Evolutionary conservation across 1,140 invertebrate genomes (phyloP).

Genomic region (Onthophagus taurus): DNA sequence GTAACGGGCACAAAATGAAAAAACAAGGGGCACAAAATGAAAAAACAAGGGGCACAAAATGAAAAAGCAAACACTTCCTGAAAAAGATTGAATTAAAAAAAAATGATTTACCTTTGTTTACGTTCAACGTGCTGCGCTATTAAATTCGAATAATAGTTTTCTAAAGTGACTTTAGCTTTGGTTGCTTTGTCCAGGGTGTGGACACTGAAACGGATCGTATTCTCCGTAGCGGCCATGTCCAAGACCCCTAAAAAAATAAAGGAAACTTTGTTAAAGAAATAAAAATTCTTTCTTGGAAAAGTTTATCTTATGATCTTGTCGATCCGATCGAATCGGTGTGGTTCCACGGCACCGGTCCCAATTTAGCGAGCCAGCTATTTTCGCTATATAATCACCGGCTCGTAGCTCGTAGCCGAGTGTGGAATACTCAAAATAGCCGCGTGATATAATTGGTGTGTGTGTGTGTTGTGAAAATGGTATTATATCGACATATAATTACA

Average conservation of each 20-base stretch:
- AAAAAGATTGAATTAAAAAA: slow-evolving; percentile 4
- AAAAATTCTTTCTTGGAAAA: neutral
- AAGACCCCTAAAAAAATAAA: slow-evolving; percentile 49
- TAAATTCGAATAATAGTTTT: slow-evolving; percentile 99
- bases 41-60: no score
- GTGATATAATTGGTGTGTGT: no score
- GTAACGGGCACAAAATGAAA: no score
- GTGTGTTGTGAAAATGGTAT: no score
- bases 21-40: no score
- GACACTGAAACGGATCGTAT: slow-evolving; percentile 80
- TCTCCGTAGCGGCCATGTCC: slow-evolving; percentile 65
- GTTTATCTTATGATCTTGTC: neutral
- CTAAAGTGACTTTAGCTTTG: slow-evolving; percentile 96
- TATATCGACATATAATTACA: no score
- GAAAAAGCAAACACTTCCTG: no score
- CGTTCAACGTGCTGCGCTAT: slow-evolving; percentile 95
- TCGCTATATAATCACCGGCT: no score
- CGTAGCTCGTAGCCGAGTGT: no score
- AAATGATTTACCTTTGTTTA: slow-evolving; percentile 66
- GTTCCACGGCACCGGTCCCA: no score
- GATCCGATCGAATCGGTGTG: neutral
- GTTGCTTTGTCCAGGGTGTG: slow-evolving; percentile 98
- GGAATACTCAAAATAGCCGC: no score
- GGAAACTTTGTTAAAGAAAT: slow-evolving; percentile 2
- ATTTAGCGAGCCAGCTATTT: no score